These are phyloP conservation scores for Hesperophylax magnus DNA, from an alignment of 1,140 invertebrate species.

Conservation along the genomic window DNA sequence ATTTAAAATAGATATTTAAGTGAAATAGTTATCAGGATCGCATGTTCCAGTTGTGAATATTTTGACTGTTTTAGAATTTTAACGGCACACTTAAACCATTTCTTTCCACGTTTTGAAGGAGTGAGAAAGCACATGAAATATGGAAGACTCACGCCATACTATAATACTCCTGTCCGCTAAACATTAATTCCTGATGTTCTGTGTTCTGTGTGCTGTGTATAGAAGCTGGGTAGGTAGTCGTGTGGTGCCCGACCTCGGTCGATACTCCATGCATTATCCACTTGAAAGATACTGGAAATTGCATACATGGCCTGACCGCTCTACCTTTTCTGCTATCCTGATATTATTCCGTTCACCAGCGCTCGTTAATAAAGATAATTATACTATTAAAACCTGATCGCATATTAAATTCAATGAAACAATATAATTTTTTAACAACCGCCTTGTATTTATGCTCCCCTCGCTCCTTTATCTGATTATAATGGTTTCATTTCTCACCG, in stretches of 20 bases:
- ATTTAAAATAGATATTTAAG: too few species aligned
- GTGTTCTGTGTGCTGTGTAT: not conserved
- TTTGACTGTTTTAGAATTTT: too few species aligned
- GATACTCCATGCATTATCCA: constrained; percentile 41
- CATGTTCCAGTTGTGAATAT: too few species aligned
- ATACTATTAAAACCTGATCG: constrained; percentile 45
- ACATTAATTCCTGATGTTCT: constrained; percentile 21
- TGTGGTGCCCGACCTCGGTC: constrained; percentile 11
- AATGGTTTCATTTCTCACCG: not conserved
- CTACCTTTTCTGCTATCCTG: constrained; percentile 39
- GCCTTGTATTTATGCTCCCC: constrained; percentile 16
- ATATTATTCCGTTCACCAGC: constrained; percentile 13
- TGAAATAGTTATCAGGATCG: too few species aligned
- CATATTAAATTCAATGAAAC: constrained; percentile 51
- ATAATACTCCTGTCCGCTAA: constrained; percentile 2
- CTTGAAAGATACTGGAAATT: constrained; percentile 40
- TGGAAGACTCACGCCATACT: not conserved
- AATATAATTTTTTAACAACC: constrained; percentile 33
- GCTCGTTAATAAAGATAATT: constrained; percentile 48
- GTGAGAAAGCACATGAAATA: not conserved
- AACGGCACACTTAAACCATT: too few species aligned
- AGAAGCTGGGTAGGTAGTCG: not conserved
- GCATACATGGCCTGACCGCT: constrained; percentile 36
- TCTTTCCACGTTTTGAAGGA: too few species aligned
- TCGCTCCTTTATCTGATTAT: constrained; percentile 24